Evolutionary conservation across 2,113 vertebrate genomes (phyloP).

Genomic region (Cyanoramphus novaezelandiae): DNA sequence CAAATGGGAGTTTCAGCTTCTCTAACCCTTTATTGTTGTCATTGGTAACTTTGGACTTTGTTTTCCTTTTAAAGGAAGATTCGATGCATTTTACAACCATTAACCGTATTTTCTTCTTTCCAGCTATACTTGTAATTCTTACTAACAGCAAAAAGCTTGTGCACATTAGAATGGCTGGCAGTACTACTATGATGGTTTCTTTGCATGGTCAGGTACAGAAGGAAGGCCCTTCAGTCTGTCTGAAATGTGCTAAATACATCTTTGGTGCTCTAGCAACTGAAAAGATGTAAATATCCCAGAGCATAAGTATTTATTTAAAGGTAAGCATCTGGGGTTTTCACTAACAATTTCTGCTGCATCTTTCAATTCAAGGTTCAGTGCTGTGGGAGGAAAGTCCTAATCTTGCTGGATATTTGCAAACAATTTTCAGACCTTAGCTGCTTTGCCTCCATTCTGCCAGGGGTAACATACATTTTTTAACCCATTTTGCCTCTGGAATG

Average conservation of each 20-base stretch:
- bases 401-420: background rate
- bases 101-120: conserved; percentile 46
- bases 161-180: background rate
- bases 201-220: background rate
- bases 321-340: background rate
- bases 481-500: background rate
- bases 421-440: background rate
- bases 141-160: background rate
- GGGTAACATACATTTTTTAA: background rate
- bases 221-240: background rate
- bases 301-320: background rate
- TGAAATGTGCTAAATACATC: background rate
- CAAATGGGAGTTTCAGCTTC: conserved; percentile 34
- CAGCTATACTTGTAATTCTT: background rate
- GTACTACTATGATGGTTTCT: background rate
- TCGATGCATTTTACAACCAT: conserved; percentile 43
- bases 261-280: background rate
- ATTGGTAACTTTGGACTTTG: conserved; percentile 9
- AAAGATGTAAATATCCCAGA: background rate
- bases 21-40: conserved; percentile 24
- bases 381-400: background rate
- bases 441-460: background rate
- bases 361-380: background rate
- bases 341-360: background rate
- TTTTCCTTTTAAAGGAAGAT: conserved; percentile 42